These are phyloP conservation scores for Lepidochrysops patricia DNA, from an alignment of 2,888 invertebrate species.

Conservation along the genomic window DNA sequence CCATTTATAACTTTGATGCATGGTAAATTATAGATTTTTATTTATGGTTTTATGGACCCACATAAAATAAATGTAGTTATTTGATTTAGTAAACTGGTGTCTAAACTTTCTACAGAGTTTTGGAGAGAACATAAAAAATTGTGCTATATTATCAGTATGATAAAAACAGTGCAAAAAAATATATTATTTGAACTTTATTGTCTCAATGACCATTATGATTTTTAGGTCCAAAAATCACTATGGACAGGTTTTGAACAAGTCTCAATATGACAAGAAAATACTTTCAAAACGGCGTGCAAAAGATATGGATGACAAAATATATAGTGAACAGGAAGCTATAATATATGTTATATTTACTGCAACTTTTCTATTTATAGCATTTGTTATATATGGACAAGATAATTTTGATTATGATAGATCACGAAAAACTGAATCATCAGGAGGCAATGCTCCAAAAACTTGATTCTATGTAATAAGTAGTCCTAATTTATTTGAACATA, in stretches of 20 bases:
- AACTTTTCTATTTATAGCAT: constrained; percentile 33
- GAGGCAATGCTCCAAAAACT: background rate
- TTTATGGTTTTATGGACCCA: too few relatives aligned
- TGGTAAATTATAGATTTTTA: constrained; percentile 70
- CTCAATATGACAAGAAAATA: constrained; percentile 40
- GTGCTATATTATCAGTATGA: background rate
- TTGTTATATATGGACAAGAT: constrained; percentile 37
- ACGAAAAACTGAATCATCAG: constrained; percentile 14
- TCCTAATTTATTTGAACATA: constrained; percentile 1
- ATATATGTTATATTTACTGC: constrained; percentile 37
- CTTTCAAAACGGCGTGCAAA: constrained; percentile 31
- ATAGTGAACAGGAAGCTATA: constrained; percentile 39
- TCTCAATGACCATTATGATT: constrained; percentile 18
- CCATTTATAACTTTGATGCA: constrained; percentile 86
- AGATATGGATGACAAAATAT: constrained; percentile 21
- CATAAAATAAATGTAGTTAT: too few relatives aligned
- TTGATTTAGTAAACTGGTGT: too few relatives aligned
- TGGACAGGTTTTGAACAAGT: constrained; percentile 45
- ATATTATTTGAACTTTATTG: background rate
- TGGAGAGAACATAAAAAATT: too few relatives aligned
- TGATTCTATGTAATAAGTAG: background rate
- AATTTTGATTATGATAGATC: constrained; percentile 42
- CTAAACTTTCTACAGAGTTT: too few relatives aligned
- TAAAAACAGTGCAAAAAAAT: background rate
- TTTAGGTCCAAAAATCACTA: constrained; percentile 72